Conservation (phyloP, 64 coral and sea anemone genomes). For the Montipora sp. region DNA sequence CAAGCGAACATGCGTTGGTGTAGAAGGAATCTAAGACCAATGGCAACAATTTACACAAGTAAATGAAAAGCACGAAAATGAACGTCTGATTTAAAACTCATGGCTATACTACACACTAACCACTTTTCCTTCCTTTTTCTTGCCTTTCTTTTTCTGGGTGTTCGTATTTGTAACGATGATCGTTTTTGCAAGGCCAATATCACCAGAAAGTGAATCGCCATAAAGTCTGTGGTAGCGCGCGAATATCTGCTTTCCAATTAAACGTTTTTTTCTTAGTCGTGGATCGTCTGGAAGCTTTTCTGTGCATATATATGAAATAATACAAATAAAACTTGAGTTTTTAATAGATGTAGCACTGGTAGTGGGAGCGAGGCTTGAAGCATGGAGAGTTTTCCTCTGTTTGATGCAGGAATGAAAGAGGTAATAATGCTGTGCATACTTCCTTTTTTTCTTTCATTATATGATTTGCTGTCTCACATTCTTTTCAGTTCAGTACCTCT, state of each 20-base stretch:
- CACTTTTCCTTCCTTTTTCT: not conserved
- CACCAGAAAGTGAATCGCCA: constrained; percentile 43
- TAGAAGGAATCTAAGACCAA: not conserved
- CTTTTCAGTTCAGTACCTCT: too few species aligned
- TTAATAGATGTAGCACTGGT: not conserved
- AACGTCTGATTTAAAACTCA: too few species aligned
- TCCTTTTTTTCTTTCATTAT: not conserved
- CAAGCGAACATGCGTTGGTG: too few species aligned
- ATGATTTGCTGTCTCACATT: too few species aligned
- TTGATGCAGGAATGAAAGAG: not conserved
- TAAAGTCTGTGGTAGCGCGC: constrained; percentile 28
- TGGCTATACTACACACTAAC: not conserved
- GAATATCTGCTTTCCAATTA: not conserved
- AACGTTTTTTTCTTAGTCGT: not conserved
- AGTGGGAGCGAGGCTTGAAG: not conserved
- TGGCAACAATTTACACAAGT: too few species aligned
- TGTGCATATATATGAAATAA: not conserved
- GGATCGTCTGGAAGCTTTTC: constrained; percentile 42
- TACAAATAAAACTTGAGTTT: not conserved
- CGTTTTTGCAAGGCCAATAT: constrained; percentile 27
- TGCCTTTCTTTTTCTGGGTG: constrained; percentile 6
- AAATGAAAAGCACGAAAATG: too few species aligned
- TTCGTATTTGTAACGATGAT: constrained; percentile 11
- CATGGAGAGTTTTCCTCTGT: not conserved
- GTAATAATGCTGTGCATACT: too few species aligned